A percentile compares a stretch with the other conserved stretches of the same genome.
These are phyloP conservation scores for Camptogramma bilineatum DNA, from an alignment of 2,888 invertebrate species.

Conservation along the genomic window DNA sequence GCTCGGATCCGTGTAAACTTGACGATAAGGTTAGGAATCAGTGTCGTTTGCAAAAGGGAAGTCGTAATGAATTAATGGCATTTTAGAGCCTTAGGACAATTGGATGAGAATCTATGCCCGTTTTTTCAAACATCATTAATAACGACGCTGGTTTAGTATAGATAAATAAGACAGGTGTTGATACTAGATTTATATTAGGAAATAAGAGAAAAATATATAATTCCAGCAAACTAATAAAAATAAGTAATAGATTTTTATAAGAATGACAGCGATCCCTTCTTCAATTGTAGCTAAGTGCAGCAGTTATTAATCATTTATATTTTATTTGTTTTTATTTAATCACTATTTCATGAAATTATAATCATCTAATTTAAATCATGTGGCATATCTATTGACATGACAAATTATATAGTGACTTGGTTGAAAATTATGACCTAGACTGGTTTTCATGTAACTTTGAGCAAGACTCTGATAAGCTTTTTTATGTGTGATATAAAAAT, in stretches of 20 bases:
- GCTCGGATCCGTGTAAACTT: too few species aligned
- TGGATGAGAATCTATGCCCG: not conserved
- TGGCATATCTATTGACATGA: not conserved
- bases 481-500: conserved; percentile 32
- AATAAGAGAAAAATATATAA: conserved; percentile 10
- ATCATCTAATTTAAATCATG: not conserved
- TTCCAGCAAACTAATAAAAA: conserved; percentile 1
- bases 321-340: not conserved
- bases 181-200: conserved; percentile 26
- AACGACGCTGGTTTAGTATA: conserved; percentile 29
- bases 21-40: conserved; percentile 19
- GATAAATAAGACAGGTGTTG: conserved; percentile 35
- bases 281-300: conserved; percentile 5
- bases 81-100: not conserved
- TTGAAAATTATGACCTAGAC: conserved; percentile 23
- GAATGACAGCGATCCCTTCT: conserved; percentile 11
- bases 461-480: conserved; percentile 29
- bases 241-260: not conserved
- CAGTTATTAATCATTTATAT: conserved; percentile 2
- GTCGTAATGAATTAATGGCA: not conserved
- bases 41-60: conserved; percentile 15
- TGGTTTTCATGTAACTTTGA: conserved; percentile 31
- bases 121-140: not conserved
- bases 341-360: not conserved
- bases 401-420: conserved; percentile 28